phyloP scores from a whole-genome alignment of 2,113 vertebrate genomes.

The Pomatostomus ruficeps region DNA sequence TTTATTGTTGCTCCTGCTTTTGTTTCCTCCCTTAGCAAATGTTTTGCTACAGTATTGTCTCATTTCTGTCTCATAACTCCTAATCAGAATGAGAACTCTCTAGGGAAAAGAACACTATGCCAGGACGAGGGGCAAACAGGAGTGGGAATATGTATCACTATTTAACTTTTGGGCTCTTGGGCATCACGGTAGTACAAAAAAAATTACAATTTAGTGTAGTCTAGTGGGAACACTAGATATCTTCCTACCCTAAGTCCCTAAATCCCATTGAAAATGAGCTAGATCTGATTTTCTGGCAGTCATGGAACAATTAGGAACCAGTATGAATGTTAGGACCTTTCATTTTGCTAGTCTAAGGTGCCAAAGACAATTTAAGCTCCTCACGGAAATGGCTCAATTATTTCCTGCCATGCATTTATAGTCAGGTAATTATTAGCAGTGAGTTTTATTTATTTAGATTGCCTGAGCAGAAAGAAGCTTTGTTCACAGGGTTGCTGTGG shows the following conservation, averaged over 20 bases:
- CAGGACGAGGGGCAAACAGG: not conserved
- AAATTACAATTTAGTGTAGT: fast-evolving
- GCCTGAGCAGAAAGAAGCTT: not conserved
- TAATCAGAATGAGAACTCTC: not conserved
- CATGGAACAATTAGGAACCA: not conserved
- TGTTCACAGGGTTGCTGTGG: not conserved
- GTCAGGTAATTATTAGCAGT: not conserved
- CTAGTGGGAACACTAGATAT: not conserved
- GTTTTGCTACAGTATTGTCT: not conserved
- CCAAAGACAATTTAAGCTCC: not conserved
- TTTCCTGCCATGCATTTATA: not conserved
- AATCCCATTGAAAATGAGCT: not conserved
- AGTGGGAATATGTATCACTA: not conserved
- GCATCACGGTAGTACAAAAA: not conserved
- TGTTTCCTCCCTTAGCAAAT: not conserved
- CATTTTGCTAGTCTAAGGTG: not conserved
- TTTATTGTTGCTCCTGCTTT: not conserved
- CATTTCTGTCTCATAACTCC: not conserved
- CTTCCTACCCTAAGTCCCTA: not conserved
- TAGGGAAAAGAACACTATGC: not conserved
- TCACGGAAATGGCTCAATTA: not conserved
- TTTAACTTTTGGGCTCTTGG: not conserved
- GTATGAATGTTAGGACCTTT: not conserved
- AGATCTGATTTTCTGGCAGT: not conserved
- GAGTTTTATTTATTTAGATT: not conserved